Conservation (phyloP, 2,888 invertebrate species). For the Eremobia ochroleuca region DNA sequence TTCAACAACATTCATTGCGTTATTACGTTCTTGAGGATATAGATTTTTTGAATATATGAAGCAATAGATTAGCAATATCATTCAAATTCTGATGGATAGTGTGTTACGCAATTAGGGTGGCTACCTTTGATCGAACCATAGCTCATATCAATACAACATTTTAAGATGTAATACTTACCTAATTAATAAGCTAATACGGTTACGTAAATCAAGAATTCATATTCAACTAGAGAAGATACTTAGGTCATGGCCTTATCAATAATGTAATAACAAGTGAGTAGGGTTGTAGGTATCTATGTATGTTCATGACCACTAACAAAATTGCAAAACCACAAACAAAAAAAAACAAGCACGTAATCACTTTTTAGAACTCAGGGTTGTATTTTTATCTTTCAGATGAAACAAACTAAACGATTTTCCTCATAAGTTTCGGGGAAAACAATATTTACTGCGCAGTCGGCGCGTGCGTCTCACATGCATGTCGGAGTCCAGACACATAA, state of each 20-base stretch:
- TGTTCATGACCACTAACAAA: neutral
- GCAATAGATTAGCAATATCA: no score
- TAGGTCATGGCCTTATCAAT: neutral
- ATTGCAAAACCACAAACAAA: neutral
- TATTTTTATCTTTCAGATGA: conserved; percentile 23
- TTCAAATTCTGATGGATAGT: neutral
- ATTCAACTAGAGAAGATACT: neutral
- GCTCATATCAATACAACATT: neutral
- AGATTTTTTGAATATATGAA: neutral
- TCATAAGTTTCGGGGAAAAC: conserved; percentile 39
- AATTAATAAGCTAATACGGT: neutral
- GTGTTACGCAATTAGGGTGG: neutral
- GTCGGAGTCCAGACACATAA: conserved; percentile 48
- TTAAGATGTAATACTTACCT: neutral
- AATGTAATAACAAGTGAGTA: neutral
- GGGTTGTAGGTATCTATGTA: neutral
- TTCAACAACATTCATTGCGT: neutral
- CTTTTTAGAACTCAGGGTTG: neutral
- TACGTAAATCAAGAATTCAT: neutral
- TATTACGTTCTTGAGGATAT: neutral
- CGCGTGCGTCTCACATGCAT: conserved; percentile 16
- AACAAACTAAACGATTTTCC: conserved; percentile 34
- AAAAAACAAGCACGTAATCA: neutral
- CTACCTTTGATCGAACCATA: conserved; percentile 1
- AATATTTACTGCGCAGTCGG: conserved; percentile 27